These are phyloP conservation scores for Tachycineta bicolor DNA, from an alignment of 2,113 vertebrate genomes.

Conservation along the genomic window DNA sequence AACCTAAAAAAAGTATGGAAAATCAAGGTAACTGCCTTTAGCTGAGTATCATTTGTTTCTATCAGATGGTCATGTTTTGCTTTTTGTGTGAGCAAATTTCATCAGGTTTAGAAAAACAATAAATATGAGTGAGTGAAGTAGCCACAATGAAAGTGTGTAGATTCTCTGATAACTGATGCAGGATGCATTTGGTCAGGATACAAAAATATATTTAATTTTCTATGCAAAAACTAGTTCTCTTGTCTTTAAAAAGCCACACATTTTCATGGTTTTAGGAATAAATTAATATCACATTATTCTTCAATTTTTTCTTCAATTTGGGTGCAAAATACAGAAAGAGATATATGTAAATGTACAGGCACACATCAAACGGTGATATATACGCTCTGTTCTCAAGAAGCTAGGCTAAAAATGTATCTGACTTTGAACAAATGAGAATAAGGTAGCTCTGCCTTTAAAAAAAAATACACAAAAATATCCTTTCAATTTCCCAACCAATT, in stretches of 20 bases:
- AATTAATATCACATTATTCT: background rate
- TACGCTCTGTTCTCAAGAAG: background rate
- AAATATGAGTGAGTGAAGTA: background rate
- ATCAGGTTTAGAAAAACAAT: background rate
- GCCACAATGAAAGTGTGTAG: background rate
- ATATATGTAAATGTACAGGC: background rate
- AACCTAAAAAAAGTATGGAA: background rate
- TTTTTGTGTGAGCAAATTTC: background rate
- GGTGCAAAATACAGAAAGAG: background rate
- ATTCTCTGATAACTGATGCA: background rate
- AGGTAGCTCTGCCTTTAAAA: background rate
- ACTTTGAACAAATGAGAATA: background rate
- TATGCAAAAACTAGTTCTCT: background rate
- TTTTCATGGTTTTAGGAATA: background rate
- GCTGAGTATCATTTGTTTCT: background rate
- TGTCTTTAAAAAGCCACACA: background rate
- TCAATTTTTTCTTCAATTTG: background rate
- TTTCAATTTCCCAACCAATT: background rate
- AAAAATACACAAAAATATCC: background rate
- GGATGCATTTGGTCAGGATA: background rate
- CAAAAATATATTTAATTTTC: background rate
- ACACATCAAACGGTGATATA: background rate
- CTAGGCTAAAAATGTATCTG: background rate
- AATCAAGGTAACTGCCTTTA: background rate
- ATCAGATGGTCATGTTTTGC: background rate